phyloP scores from a whole-genome alignment of 2,797 vertebrate genomes.

The Schizopygopsis pylzovi region DNA sequence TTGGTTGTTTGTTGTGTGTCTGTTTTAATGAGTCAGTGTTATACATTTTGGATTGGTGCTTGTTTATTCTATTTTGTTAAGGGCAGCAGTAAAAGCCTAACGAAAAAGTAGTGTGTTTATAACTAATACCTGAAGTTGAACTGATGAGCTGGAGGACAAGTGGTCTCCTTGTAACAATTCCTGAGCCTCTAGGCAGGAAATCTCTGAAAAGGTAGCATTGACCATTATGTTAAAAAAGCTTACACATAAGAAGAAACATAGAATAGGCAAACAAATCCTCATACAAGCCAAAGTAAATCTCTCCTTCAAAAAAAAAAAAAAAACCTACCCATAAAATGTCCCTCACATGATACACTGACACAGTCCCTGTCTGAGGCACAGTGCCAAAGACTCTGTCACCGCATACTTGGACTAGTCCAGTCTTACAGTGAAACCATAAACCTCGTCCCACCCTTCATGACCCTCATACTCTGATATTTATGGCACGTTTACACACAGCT shows the following conservation, averaged over 20 bases:
- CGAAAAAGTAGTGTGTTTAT: neutral
- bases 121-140: slow-evolving; percentile 64
- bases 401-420: slow-evolving; percentile 35
- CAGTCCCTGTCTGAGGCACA: slow-evolving; percentile 39
- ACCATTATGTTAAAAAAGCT: neutral
- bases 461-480: slow-evolving; percentile 53
- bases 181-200: slow-evolving; percentile 80
- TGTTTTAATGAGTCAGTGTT: too few species aligned
- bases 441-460: slow-evolving; percentile 36
- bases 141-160: slow-evolving; percentile 79
- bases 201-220: slow-evolving; percentile 67
- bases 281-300: neutral
- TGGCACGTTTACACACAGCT: slow-evolving; percentile 44
- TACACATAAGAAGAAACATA: neutral
- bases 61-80: too few species aligned
- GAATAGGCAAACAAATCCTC: neutral
- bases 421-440: slow-evolving; percentile 53
- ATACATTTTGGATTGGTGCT: neutral
- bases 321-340: neutral
- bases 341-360: slow-evolving; percentile 36
- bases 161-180: slow-evolving; percentile 80
- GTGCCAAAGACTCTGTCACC: slow-evolving; percentile 21
- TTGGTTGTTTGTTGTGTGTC: neutral
- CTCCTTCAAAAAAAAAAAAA: neutral
- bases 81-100: neutral